Evolutionary conservation across 2,888 invertebrate species (phyloP).

Genomic region (Coremacera marginata): DNA sequence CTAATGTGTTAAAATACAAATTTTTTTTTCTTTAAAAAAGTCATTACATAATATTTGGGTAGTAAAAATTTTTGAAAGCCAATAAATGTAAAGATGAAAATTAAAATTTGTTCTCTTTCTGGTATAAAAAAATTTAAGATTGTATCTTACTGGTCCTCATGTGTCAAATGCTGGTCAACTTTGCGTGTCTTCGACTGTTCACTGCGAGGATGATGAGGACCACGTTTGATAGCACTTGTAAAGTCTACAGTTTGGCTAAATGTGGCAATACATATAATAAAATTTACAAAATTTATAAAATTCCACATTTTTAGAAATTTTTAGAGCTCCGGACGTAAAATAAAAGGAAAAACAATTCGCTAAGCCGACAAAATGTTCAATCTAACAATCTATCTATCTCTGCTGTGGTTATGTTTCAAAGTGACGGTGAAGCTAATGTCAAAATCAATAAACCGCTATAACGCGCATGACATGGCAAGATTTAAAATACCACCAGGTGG

Average conservation of each 20-base stretch:
- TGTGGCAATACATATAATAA: conserved; percentile 61
- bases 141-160: conserved; percentile 78
- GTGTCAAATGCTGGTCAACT: conserved; percentile 77
- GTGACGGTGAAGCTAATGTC: neutral
- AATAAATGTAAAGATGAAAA: too few relatives aligned
- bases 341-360: neutral
- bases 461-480: conserved; percentile 28
- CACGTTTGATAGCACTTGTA: conserved; percentile 68
- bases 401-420: neutral
- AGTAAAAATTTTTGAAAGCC: too few relatives aligned
- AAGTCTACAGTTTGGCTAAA: conserved; percentile 57
- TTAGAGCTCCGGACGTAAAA: neutral
- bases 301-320: conserved; percentile 56
- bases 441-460: conserved; percentile 27
- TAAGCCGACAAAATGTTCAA: neutral
- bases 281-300: conserved; percentile 59
- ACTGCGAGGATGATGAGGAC: conserved; percentile 78
- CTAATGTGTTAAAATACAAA: too few relatives aligned
- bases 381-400: neutral
- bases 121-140: neutral
- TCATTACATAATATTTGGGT: too few relatives aligned
- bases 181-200: conserved; percentile 73
- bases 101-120: too few relatives aligned
- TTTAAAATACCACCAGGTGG: too few relatives aligned
- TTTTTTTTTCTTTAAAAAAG: too few relatives aligned